Evolutionary conservation across 2,888 invertebrate genomes (phyloP).

Genomic region (Athalia rosae): DNA sequence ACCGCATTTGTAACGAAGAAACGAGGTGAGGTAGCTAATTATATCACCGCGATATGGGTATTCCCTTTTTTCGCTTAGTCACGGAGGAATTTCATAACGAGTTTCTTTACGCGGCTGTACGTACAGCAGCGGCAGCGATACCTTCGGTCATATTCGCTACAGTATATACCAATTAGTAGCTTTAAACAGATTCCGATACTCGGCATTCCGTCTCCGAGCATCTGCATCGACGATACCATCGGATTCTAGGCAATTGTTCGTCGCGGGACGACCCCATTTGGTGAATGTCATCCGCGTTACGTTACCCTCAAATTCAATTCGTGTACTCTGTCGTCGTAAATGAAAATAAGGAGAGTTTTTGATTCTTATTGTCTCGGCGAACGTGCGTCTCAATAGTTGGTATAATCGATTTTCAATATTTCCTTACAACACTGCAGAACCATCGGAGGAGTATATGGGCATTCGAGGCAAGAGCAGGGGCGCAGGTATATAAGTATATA

Average conservation of each 20-base stretch:
- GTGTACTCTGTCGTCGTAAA: too few relatives aligned
- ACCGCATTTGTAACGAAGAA: background rate
- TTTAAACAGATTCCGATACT: conserved; percentile 32
- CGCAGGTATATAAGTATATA: background rate
- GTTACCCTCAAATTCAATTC: too few relatives aligned
- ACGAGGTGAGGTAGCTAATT: background rate
- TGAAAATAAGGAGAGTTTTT: too few relatives aligned
- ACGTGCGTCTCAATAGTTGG: too few relatives aligned
- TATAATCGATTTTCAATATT: background rate
- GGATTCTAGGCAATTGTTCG: conserved; percentile 36
- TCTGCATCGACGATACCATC: conserved; percentile 5
- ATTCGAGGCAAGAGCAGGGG: background rate
- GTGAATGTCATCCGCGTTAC: too few relatives aligned
- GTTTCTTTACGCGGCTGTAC: conserved; percentile 24
- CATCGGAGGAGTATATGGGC: background rate
- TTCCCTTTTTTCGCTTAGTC: conserved; percentile 24
- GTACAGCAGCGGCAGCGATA: background rate
- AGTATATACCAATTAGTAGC: conserved; percentile 39
- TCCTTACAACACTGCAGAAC: background rate
- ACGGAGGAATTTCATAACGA: conserved; percentile 43
- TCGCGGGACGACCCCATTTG: background rate
- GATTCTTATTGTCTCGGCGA: too few relatives aligned
- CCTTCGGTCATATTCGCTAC: conserved; percentile 42
- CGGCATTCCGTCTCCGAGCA: conserved; percentile 11
- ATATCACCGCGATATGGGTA: background rate